Evolutionary conservation across 53 echinoderm and acorn worm genomes (phyloP).

Genomic region (Echinometra lucunter): DNA sequence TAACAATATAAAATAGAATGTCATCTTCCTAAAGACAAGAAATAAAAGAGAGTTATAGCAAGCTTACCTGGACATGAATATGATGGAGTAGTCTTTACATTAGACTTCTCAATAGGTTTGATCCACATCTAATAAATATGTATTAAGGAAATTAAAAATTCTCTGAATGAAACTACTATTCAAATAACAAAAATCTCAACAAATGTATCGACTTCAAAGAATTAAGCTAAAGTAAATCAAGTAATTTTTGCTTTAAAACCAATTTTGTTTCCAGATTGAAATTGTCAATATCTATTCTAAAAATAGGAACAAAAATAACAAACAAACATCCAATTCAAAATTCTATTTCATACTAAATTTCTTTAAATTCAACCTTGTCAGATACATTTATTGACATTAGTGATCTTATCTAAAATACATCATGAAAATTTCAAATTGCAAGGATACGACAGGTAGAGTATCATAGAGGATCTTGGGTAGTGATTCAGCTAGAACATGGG

Average conservation of each 20-base stretch:
- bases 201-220: background rate
- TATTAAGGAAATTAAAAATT: slow-evolving; percentile 33
- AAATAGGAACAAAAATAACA: no score
- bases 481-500: slow-evolving; percentile 81
- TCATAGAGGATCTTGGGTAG: slow-evolving; percentile 94
- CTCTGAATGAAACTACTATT: background rate
- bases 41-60: background rate
- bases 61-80: slow-evolving; percentile 93
- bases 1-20: background rate
- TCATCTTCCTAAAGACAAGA: background rate
- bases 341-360: background rate
- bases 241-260: no score
- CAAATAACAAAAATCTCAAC: background rate
- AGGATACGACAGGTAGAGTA: slow-evolving; percentile 94
- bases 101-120: slow-evolving; percentile 84
- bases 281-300: no score
- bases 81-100: slow-evolving; percentile 62
- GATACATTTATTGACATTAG: background rate
- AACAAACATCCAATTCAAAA: no score
- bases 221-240: background rate
- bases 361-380: background rate
- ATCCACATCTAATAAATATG: slow-evolving; percentile 81
- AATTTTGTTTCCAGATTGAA: no score
- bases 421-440: background rate
- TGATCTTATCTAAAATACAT: background rate